Evolutionary conservation across 2,888 invertebrate species (phyloP).

Genomic region (Rhimphoctona megacephalus): DNA sequence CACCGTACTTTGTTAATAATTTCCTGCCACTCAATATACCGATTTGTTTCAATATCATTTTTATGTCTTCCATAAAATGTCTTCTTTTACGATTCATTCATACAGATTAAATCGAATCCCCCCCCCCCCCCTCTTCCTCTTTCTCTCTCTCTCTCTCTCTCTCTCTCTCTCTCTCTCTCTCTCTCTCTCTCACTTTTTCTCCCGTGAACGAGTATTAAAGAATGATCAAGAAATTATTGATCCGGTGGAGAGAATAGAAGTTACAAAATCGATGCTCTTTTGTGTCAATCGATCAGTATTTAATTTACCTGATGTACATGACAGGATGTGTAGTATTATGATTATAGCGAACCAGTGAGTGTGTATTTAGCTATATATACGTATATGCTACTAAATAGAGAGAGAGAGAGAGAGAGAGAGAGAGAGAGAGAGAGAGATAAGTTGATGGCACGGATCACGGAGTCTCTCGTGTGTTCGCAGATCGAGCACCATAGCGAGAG

Average conservation of each 20-base stretch:
- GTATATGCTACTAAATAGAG: constrained; percentile 2
- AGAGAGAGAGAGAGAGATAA: constrained; percentile 14
- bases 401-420: constrained; percentile 5
- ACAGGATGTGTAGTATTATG: constrained; percentile 43
- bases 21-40: not conserved
- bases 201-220: not conserved
- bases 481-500: constrained; percentile 43
- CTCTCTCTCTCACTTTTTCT: not conserved
- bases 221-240: constrained; percentile 11
- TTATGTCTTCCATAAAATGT: constrained; percentile 4
- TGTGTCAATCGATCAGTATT: constrained; percentile 43
- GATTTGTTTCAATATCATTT: not conserved
- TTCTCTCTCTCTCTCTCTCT: not conserved
- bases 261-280: constrained; percentile 27
- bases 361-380: constrained; percentile 29
- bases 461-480: constrained; percentile 49
- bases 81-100: not conserved
- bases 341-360: constrained; percentile 22
- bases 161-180: no score
- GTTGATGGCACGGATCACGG: constrained; percentile 55
- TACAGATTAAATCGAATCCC: not conserved
- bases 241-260: not conserved
- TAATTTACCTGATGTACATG: constrained; percentile 50
- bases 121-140: not conserved
- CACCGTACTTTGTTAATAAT: not conserved